A percentile compares a stretch with the other conserved stretches of the same genome.
Evolutionary conservation across 1,140 invertebrate genomes (phyloP).

Genomic region (Eriosoma lanigerum): DNA sequence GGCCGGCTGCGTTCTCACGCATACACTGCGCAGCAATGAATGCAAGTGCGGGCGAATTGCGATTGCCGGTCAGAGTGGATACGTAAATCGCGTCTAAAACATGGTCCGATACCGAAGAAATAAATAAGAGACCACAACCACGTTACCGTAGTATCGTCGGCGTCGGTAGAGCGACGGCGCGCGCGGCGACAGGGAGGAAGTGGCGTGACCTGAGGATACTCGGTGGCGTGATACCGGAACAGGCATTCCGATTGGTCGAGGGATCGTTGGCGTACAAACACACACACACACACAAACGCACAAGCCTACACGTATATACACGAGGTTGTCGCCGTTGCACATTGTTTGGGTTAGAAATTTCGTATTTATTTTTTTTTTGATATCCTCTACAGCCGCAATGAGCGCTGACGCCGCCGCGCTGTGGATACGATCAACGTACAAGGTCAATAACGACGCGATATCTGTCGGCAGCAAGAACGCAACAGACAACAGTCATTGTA

Average conservation of each 20-base stretch:
- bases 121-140: not conserved
- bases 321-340: not conserved
- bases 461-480: slow-evolving; percentile 27
- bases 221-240: slow-evolving; percentile 49
- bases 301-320: not conserved
- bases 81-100: too few relatives aligned
- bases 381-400: slow-evolving; percentile 28
- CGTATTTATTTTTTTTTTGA: slow-evolving; percentile 13
- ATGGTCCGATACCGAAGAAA: not conserved
- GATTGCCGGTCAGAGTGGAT: too few relatives aligned
- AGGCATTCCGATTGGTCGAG: slow-evolving; percentile 35
- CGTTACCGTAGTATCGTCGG: not conserved
- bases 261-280: slow-evolving; percentile 11
- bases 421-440: not conserved
- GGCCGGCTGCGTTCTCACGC: too few relatives aligned
- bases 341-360: not conserved
- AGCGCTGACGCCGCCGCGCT: slow-evolving; percentile 3
- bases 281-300: not conserved
- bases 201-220: slow-evolving; percentile 50
- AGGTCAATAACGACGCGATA: slow-evolving; percentile 31
- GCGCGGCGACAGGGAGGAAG: slow-evolving; percentile 18
- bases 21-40: not conserved
- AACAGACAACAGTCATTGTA: slow-evolving; percentile 22
- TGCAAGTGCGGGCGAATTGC: too few relatives aligned
- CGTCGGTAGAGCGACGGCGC: not conserved